Percentiles rank a stretch among this genome's conserved stretches.
Conservation (phyloP, 2,797 vertebrate genomes). For the Cynodonichthys magdalenae region DNA sequence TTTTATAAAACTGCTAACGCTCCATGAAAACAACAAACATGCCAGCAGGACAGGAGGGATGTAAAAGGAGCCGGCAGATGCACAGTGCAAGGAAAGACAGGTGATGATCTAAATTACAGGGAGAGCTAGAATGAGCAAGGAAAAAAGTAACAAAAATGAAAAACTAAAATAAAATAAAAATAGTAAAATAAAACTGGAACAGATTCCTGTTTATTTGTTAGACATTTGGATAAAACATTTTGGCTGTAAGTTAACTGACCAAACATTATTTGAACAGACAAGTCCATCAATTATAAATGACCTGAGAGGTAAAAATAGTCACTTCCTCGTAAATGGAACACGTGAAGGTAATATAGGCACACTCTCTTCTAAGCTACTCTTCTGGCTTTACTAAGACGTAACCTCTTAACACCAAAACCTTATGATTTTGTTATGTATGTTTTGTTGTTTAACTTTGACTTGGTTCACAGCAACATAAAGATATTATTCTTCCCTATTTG, state of each 20-base stretch:
- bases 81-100: conserved; percentile 5
- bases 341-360: not conserved
- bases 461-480: no score
- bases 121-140: not conserved
- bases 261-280: conserved; percentile 58
- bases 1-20: conserved; percentile 52
- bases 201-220: conserved; percentile 34
- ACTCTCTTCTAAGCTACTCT: not conserved
- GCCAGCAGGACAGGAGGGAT: not conserved
- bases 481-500: not conserved
- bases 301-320: conserved; percentile 47
- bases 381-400: not conserved
- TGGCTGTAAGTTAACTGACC: conserved; percentile 19
- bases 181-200: not conserved
- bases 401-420: not conserved
- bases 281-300: conserved; percentile 51
- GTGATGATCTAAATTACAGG: not conserved
- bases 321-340: conserved; percentile 5
- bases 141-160: conserved; percentile 2
- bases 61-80: not conserved
- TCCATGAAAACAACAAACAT: conserved; percentile 72
- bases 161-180: not conserved
- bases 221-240: conserved; percentile 31
- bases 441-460: no score
- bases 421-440: no score